These are phyloP conservation scores for Furcula furcula DNA, from an alignment of 2,888 invertebrate species.

Conservation along the genomic window DNA sequence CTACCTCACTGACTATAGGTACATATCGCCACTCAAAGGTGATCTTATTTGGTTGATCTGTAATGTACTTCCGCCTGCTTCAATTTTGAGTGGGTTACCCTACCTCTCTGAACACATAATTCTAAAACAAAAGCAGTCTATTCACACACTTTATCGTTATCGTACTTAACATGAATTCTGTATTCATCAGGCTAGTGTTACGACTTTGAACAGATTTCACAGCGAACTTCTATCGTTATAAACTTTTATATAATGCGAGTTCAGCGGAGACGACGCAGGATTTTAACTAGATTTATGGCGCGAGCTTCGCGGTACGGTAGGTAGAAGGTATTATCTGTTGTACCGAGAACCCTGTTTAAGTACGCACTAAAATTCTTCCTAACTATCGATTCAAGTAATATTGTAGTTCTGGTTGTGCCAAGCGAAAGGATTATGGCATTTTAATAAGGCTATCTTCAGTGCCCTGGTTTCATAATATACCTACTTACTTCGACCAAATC, in stretches of 20 bases:
- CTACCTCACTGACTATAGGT: no score
- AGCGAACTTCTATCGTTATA: constrained; percentile 63
- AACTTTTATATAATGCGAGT: constrained; percentile 63
- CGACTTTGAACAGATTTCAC: constrained; percentile 48
- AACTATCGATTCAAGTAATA: background rate
- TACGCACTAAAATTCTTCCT: constrained; percentile 2
- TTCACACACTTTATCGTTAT: background rate
- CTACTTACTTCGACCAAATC: no score
- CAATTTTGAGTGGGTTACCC: no score
- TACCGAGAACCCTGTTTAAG: constrained; percentile 1
- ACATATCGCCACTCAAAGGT: no score
- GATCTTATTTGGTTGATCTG: no score
- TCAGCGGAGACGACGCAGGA: constrained; percentile 46
- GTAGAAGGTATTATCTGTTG: no score
- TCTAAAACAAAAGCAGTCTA: background rate
- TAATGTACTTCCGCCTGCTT: no score
- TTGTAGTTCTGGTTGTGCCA: no score
- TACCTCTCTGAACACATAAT: background rate
- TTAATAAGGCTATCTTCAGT: no score
- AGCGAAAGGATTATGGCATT: no score
- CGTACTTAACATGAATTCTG: constrained; percentile 20
- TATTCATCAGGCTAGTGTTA: constrained; percentile 45
- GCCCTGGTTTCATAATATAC: no score
- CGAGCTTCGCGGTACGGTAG: constrained; percentile 26
- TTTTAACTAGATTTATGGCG: constrained; percentile 58